Percentiles rank a stretch among this genome's conserved stretches.
Evolutionary conservation across 2,797 vertebrate genomes (phyloP).

Genomic region (Centroberyx gerrardi): DNA sequence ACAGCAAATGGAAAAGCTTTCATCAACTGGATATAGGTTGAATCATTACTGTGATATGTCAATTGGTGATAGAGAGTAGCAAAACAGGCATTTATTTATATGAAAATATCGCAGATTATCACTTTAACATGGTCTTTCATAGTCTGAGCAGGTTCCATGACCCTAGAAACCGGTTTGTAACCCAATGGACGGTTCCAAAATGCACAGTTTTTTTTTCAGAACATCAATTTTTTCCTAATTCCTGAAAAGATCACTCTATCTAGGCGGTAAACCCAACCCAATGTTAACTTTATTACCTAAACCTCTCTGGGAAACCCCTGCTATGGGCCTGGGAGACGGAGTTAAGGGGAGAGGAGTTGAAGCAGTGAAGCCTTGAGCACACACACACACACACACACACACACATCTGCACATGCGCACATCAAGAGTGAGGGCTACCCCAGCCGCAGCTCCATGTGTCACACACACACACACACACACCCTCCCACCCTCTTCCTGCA

Average conservation of each 20-base stretch:
- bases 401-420: constrained; percentile 43
- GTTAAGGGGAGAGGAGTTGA: constrained; percentile 27
- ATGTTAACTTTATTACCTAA: constrained; percentile 47
- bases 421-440: constrained; percentile 39
- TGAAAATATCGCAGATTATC: too few relatives aligned
- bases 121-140: too few relatives aligned
- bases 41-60: too few relatives aligned
- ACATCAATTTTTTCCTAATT: constrained; percentile 16
- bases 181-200: background rate
- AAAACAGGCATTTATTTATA: too few relatives aligned
- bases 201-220: background rate
- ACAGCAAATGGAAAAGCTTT: too few relatives aligned
- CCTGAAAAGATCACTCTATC: constrained; percentile 14
- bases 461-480: constrained; percentile 11
- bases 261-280: background rate
- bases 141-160: too few relatives aligned
- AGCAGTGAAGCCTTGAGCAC: constrained; percentile 36
- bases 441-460: constrained; percentile 24
- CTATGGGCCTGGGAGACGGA: constrained; percentile 47
- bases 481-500: constrained; percentile 73
- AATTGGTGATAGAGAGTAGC: too few relatives aligned
- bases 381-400: constrained; percentile 21
- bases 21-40: too few relatives aligned
- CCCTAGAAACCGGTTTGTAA: too few relatives aligned
- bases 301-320: constrained; percentile 55